Evolutionary conservation across 2,888 invertebrate genomes (phyloP).

Genomic region (Ochropacha duplaris): DNA sequence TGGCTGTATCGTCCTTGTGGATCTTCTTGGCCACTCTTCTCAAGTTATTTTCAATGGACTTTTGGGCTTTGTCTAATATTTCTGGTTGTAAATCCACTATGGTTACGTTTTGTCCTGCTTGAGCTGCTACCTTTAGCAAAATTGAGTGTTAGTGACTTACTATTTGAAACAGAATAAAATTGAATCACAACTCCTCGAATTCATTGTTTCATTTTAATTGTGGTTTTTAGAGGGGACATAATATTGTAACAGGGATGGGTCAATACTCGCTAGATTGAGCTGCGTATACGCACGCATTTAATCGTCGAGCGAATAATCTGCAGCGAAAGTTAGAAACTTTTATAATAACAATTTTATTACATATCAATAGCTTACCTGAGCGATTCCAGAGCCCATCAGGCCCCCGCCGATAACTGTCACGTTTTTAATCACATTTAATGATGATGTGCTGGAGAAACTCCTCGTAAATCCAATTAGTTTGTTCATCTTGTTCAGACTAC

Average conservation of each 20-base stretch:
- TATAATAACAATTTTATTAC: not conserved
- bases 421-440: conserved; percentile 86
- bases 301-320: no score
- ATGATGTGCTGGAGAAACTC: conserved; percentile 64
- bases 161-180: no score
- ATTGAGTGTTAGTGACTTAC: not conserved
- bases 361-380: conserved; percentile 87
- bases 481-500: conserved; percentile 57
- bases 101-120: conserved; percentile 91
- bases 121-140: conserved; percentile 90
- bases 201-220: no score
- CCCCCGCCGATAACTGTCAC: conserved; percentile 94
- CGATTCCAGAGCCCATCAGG: conserved; percentile 95
- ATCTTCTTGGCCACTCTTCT: conserved; percentile 90
- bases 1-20: conserved; percentile 85
- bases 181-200: no score
- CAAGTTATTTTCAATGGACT: conserved; percentile 87
- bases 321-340: not conserved
- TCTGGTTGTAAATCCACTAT: conserved; percentile 90
- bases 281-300: not conserved
- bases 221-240: no score
- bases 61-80: conserved; percentile 87
- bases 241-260: no score
- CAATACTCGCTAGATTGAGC: not conserved
- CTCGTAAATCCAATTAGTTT: conserved; percentile 62